Evolutionary conservation across 92 coral and sea anemone species (phyloP).

Genomic region (Epizoanthus fatuus): DNA sequence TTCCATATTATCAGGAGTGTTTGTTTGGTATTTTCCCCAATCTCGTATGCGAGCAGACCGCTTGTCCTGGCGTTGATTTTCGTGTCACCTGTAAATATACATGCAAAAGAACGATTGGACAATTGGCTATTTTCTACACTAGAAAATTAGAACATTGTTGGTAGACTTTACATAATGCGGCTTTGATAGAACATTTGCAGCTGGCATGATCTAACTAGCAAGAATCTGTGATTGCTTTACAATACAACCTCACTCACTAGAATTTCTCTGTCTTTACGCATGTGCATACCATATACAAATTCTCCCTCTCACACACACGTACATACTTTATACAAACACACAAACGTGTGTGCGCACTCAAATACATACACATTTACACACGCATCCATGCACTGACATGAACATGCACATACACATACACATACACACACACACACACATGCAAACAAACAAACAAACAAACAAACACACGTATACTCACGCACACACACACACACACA

Average conservation of each 20-base stretch:
- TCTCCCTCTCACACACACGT: not conserved
- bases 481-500: not conserved
- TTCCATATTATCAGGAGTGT: slow-evolving; percentile 5
- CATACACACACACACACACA: not conserved
- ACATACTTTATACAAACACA: not conserved
- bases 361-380: not conserved
- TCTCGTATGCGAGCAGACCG: slow-evolving; percentile 12
- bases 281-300: not conserved
- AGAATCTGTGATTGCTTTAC: no score
- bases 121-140: no score
- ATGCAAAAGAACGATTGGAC: not conserved
- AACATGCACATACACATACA: not conserved
- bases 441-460: not conserved
- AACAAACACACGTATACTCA: not conserved
- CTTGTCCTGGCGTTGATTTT: not conserved
- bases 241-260: no score
- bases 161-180: no score
- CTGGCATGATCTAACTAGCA: no score
- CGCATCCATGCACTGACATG: not conserved
- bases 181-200: no score
- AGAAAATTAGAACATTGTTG: no score
- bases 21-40: not conserved
- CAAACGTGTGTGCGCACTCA: not conserved
- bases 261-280: no score
- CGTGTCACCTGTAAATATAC: not conserved